Base-by-base conservation (phyloP, 2,888 invertebrate species). In the Drosophila niveifrons region DNA sequence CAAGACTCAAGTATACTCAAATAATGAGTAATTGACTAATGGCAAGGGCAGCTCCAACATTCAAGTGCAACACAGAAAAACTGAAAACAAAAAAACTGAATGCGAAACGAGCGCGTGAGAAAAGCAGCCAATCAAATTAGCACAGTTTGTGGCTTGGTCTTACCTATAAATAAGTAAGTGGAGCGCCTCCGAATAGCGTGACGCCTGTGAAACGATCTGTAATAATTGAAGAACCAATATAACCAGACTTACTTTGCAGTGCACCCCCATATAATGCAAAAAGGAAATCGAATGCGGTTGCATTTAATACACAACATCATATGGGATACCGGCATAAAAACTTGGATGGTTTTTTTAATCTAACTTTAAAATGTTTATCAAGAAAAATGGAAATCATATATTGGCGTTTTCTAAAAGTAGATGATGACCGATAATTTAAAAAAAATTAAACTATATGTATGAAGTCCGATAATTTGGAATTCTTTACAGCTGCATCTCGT, bases 101-200 rank as follows among this genome's bases (percentile, higher is more conserved):
- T 52, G 71, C 73, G 51, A 79, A 84, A 87, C 75, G 87, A 76
- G 84, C 84, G 82, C 87, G 87, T 84, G 87, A 87, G 84, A 84
- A 84, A 82, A 78, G 67, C 78, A 82, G 69, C 69, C 64, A 66
- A 69, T 78, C 50, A 72, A 75, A 76, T 72, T 72, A 58, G 69
- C 62, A 53, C 59, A 41, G 58, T 53, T 56, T 50, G 41, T 43
- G 59, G 53, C 51, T 31, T 46, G 68, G 75, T 63, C 47, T 61
- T 76, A 46, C 72, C 67, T 76, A 75, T 50, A 76, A 76, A 76
- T 77, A 76, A 50, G 47, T 59, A 75, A 75, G 71, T 75, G 66
- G 74, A 75, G 74, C 75, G 58, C 61, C 74, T 50, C 55, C 50
- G 48, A 62, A 58, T 44, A 41, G 50, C 66, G 66, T 74, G 74